phyloP scores from a whole-genome alignment of 2,113 vertebrate genomes.

The Athene noctua region DNA sequence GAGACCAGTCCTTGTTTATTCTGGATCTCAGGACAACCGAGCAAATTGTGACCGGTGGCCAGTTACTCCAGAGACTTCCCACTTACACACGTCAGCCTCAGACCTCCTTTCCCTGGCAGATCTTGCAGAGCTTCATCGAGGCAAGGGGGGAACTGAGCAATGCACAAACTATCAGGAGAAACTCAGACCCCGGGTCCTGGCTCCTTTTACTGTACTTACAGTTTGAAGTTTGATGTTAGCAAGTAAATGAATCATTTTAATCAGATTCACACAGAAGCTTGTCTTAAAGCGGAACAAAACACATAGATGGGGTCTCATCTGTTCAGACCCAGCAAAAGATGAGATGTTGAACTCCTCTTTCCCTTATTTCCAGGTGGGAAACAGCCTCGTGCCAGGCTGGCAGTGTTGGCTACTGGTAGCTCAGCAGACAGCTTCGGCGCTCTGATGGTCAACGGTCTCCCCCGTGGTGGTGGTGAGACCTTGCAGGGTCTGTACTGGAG shows the following conservation, averaged over 20 bases:
- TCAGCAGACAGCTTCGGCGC: rapidly evolving
- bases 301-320: neutral
- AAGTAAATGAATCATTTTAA: neutral
- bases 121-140: neutral
- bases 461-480: neutral
- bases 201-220: neutral
- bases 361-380: neutral
- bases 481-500: neutral
- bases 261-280: neutral
- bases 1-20: neutral
- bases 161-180: neutral
- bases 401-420: neutral
- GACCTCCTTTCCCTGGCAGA: neutral
- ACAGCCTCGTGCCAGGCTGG: neutral
- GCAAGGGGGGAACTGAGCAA: neutral
- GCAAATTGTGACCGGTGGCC: neutral
- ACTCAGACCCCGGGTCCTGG: neutral
- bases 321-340: neutral
- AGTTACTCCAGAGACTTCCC: neutral
- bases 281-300: neutral
- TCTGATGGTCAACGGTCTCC: neutral
- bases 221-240: neutral
- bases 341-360: neutral
- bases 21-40: neutral
- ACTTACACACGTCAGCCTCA: neutral